Evolutionary conservation across 2,113 vertebrate genomes (phyloP).

Genomic region (Cryptoleucopteryx plumbea): DNA sequence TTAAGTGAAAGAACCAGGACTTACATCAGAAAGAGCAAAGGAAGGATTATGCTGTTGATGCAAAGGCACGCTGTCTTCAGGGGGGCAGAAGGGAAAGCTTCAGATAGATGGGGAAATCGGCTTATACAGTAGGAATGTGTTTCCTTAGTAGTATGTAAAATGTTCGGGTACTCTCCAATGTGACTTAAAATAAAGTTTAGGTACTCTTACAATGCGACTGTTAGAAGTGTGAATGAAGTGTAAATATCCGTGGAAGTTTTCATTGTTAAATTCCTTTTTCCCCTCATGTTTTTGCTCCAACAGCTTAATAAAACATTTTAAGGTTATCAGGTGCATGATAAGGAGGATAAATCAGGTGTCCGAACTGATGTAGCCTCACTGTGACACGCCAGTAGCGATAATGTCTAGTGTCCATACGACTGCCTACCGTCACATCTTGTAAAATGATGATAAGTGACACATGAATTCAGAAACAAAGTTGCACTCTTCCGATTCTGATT

Average conservation of each 20-base stretch:
- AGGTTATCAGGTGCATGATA: neutral
- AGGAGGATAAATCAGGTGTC: neutral
- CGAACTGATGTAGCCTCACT: neutral
- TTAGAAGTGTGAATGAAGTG: neutral
- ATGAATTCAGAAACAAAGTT: neutral
- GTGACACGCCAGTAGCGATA: neutral
- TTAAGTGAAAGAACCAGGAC: neutral
- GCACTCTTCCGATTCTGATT: neutral
- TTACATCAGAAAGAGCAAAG: neutral
- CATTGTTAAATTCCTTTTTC: neutral
- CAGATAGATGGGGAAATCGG: neutral
- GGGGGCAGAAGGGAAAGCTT: neutral
- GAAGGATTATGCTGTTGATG: neutral
- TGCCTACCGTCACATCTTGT: neutral
- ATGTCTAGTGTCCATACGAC: rapidly evolving
- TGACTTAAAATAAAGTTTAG: neutral
- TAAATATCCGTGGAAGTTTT: neutral
- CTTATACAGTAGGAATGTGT: neutral
- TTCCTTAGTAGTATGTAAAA: neutral
- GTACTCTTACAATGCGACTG: rapidly evolving
- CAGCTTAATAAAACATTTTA: neutral
- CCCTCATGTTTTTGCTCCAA: neutral
- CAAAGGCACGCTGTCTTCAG: neutral
- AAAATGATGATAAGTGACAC: neutral
- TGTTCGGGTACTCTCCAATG: neutral